phyloP scores from a whole-genome alignment of 2,113 vertebrate genomes.

The Chrysochloris asiatica region DNA sequence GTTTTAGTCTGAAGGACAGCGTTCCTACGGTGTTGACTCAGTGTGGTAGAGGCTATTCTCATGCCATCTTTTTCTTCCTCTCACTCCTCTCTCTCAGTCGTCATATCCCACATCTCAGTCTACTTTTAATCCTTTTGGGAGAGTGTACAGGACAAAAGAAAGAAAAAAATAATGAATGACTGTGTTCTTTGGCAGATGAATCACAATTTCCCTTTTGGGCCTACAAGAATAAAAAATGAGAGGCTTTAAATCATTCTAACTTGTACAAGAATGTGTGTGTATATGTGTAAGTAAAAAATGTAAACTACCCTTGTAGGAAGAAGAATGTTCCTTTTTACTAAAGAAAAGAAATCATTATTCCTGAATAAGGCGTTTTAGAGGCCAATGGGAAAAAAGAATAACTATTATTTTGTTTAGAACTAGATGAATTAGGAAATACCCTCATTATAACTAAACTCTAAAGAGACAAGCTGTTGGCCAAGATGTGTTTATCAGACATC shows the following conservation, averaged over 20 bases:
- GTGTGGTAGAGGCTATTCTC: constrained; percentile 80
- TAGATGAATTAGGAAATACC: constrained; percentile 74
- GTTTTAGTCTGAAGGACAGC: constrained; percentile 58
- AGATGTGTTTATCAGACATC: constrained; percentile 78
- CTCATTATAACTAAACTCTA: constrained; percentile 66
- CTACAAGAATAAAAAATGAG: constrained; percentile 83
- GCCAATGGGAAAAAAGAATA: constrained; percentile 68
- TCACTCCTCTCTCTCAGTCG: constrained; percentile 65
- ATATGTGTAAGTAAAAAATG: constrained; percentile 3
- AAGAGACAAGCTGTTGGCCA: constrained; percentile 63
- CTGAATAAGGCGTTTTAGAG: constrained; percentile 76
- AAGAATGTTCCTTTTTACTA: constrained; percentile 72
- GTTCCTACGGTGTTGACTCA: constrained; percentile 77
- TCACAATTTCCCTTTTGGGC: constrained; percentile 81
- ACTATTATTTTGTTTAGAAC: constrained; percentile 74
- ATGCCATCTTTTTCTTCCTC: constrained; percentile 79
- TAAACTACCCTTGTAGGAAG: constrained; percentile 52
- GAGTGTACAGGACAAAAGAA: constrained; percentile 64
- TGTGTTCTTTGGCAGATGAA: constrained; percentile 86
- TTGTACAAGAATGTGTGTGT: constrained; percentile 64
- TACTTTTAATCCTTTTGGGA: constrained; percentile 81
- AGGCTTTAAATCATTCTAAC: constrained; percentile 86
- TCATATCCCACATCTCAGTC: constrained; percentile 54
- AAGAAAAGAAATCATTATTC: constrained; percentile 76
- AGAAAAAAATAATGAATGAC: constrained; percentile 82